A percentile compares a stretch with the other conserved stretches of the same genome.
Evolutionary conservation across 2,888 invertebrate genomes (phyloP).

Genomic region (Trachelus stipa): DNA sequence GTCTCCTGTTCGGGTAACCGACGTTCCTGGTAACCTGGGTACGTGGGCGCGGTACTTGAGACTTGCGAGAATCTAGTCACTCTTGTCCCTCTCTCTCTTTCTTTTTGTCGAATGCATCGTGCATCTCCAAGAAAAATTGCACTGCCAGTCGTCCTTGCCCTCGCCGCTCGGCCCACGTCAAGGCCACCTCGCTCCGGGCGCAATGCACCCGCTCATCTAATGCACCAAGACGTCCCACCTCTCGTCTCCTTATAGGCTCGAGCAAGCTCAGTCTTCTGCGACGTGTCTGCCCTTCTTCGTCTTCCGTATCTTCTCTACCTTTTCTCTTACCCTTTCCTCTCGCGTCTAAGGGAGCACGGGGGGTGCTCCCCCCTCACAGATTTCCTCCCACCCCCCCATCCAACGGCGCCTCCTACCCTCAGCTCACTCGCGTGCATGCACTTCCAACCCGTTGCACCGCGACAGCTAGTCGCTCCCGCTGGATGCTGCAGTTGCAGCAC

Average conservation of each 20-base stretch:
- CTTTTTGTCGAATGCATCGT: background rate
- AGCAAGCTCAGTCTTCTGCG: background rate
- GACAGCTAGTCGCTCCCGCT: background rate
- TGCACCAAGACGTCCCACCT: constrained; percentile 41
- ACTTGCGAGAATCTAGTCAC: background rate
- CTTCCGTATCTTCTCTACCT: constrained; percentile 3
- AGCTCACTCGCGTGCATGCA: background rate
- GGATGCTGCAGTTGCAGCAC: background rate
- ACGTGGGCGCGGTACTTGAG: constrained; percentile 8
- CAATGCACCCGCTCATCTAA: constrained; percentile 60
- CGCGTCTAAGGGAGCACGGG: background rate
- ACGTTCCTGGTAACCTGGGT: background rate
- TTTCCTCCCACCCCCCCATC: background rate
- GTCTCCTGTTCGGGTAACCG: background rate
- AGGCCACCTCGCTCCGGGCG: constrained; percentile 61
- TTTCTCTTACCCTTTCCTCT: background rate
- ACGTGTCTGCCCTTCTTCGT: background rate
- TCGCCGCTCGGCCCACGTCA: constrained; percentile 61
- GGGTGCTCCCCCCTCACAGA: background rate
- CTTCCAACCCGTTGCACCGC: background rate
- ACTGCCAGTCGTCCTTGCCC: constrained; percentile 65
- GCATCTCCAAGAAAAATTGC: constrained; percentile 45
- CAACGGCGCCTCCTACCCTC: background rate
- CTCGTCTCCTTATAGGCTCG: background rate
- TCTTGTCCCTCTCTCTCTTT: background rate